A percentile compares a stretch with the other conserved stretches of the same genome.
These are phyloP conservation scores for Antheraea pernyi DNA, from an alignment of 1,140 invertebrate genomes.

Conservation along the genomic window DNA sequence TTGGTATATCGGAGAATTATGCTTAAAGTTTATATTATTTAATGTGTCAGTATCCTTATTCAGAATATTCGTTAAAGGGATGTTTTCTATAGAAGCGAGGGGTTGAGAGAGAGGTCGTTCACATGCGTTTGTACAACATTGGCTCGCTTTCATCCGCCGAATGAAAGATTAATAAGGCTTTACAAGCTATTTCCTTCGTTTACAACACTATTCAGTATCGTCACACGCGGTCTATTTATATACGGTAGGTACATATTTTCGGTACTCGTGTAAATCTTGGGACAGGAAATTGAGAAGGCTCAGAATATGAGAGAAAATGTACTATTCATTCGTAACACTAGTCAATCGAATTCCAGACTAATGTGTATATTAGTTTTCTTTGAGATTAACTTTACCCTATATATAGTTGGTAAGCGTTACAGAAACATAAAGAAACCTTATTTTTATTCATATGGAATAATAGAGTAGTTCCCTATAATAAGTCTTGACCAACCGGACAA, in stretches of 20 bases:
- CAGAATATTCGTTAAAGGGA: not conserved
- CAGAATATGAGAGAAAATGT: too few species aligned
- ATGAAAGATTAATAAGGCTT: constrained; percentile 3
- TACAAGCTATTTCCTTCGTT: constrained; percentile 3
- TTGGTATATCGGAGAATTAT: too few species aligned
- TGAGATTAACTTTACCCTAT: too few species aligned
- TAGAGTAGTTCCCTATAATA: too few species aligned
- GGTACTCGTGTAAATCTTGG: not conserved
- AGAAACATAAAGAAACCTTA: too few species aligned
- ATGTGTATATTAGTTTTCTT: too few species aligned
- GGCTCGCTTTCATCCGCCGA: not conserved
- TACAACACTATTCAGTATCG: not conserved
- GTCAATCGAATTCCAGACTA: too few species aligned
- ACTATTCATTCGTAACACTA: too few species aligned
- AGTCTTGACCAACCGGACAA: too few species aligned
- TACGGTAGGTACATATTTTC: not conserved
- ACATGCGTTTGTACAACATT: constrained; percentile 2
- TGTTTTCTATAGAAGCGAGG: not conserved
- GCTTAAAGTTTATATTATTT: not conserved
- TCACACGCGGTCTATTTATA: not conserved
- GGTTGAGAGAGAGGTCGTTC: not conserved
- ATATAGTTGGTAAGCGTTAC: too few species aligned
- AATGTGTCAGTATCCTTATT: not conserved
- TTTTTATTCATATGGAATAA: too few species aligned
- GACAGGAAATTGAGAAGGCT: not conserved